A percentile compares a stretch with the other conserved stretches of the same genome.
These are phyloP conservation scores for Daubentonia madagascariensis DNA, from an alignment of 2,113 vertebrate species.

Conservation along the genomic window DNA sequence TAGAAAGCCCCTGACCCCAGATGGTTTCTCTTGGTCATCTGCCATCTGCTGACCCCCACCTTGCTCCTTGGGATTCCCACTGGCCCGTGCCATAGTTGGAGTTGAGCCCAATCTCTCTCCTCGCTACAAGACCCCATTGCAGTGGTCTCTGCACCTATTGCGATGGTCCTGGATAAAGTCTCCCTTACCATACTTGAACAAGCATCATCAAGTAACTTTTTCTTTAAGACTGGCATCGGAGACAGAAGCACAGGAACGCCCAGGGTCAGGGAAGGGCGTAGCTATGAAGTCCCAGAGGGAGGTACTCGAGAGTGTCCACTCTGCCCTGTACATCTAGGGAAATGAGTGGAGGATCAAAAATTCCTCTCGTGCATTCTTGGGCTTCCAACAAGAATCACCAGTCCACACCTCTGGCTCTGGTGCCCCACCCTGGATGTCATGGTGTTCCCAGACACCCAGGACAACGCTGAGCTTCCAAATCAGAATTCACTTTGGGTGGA, in stretches of 20 bases:
- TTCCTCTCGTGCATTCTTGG: background rate
- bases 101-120: background rate
- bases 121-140: background rate
- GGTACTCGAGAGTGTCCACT: background rate
- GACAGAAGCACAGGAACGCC: background rate
- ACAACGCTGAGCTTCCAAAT: background rate
- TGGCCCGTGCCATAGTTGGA: background rate
- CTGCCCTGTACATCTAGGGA: no score
- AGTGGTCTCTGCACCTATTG: background rate
- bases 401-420: background rate
- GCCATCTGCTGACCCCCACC: background rate
- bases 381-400: background rate
- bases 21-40: background rate
- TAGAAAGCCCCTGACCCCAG: background rate
- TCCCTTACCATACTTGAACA: background rate
- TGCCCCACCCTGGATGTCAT: background rate
- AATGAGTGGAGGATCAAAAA: no score
- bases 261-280: fast-evolving
- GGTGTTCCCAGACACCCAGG: background rate
- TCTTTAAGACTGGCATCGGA: fast-evolving
- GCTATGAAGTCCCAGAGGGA: background rate
- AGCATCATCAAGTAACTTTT: background rate
- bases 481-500: background rate
- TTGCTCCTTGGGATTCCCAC: background rate
- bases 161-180: background rate